Evolutionary conservation across 2,797 vertebrate species (phyloP).

Genomic region (Diplodus sargus): DNA sequence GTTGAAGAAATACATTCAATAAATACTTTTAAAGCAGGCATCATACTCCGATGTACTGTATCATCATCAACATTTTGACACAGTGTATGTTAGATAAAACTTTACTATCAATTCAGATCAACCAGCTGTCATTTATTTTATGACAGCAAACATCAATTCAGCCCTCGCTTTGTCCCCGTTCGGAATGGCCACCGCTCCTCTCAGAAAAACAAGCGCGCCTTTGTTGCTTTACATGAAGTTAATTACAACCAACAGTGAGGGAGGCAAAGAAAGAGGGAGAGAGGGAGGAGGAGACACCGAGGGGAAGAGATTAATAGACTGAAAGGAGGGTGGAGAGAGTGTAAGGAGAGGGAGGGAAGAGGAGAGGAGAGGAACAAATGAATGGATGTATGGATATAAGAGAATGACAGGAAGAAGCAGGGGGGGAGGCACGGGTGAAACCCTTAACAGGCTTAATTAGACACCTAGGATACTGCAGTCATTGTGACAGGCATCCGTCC

Average conservation of each 20-base stretch:
- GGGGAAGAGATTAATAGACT: conserved; percentile 53
- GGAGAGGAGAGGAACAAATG: conserved; percentile 56
- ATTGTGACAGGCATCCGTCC: conserved; percentile 86
- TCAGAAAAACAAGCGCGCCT: conserved; percentile 52
- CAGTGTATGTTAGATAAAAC: not conserved
- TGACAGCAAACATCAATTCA: conserved; percentile 63
- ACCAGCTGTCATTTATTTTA: conserved; percentile 39
- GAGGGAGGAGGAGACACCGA: conserved; percentile 45
- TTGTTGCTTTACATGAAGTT: conserved; percentile 70
- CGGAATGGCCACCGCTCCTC: conserved; percentile 28
- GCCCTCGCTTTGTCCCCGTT: conserved; percentile 2
- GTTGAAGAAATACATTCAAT: no score
- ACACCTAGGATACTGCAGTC: conserved; percentile 89
- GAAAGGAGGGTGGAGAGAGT: conserved; percentile 25
- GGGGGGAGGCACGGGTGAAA: conserved; percentile 43
- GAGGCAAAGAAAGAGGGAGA: conserved; percentile 10
- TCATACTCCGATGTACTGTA: no score
- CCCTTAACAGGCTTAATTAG: conserved; percentile 83
- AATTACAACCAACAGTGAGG: conserved; percentile 64
- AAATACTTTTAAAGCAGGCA: not conserved
- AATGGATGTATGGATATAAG: conserved; percentile 55
- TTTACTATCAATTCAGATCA: conserved; percentile 15
- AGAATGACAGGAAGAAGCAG: conserved; percentile 42
- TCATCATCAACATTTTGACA: not conserved
- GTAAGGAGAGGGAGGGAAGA: conserved; percentile 22